A percentile compares a stretch with the other conserved stretches of the same genome.
phyloP scores from a whole-genome alignment of 2,113 vertebrate species.

The Calypte anna region DNA sequence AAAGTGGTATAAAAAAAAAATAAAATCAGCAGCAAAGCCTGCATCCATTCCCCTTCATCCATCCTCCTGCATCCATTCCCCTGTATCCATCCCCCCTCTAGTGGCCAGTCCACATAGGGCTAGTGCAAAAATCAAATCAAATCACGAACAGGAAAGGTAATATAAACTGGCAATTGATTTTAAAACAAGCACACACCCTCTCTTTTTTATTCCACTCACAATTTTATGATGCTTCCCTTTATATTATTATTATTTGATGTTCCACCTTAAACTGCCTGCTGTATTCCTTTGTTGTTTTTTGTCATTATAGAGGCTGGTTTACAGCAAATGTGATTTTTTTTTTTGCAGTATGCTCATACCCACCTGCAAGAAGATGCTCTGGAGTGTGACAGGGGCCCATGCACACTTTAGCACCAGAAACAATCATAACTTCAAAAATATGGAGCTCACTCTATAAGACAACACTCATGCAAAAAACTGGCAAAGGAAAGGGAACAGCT shows the following conservation, averaged over 20 bases:
- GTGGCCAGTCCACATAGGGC: neutral
- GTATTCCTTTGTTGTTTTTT: neutral
- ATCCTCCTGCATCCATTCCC: too few species aligned
- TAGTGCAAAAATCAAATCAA: neutral
- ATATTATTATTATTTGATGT: neutral
- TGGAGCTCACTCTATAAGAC: neutral
- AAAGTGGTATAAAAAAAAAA: neutral
- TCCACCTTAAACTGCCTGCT: neutral
- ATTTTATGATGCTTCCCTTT: neutral
- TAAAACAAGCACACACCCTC: fast-evolving
- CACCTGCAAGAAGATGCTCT: neutral
- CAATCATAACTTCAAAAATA: neutral
- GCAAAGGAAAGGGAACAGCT: neutral
- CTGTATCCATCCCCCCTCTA: slow-evolving; percentile 62
- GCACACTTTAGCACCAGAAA: neutral
- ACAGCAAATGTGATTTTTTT: neutral
- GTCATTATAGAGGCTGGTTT: neutral
- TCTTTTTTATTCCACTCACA: neutral
- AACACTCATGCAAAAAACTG: neutral
- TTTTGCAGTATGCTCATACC: neutral
- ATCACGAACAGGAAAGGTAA: neutral
- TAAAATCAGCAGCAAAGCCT: neutral
- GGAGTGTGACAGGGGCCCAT: neutral
- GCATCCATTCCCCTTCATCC: too few species aligned
- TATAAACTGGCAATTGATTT: fast-evolving